Conservation (phyloP, 2,888 invertebrate genomes). For the Drosophila robusta region DNA sequence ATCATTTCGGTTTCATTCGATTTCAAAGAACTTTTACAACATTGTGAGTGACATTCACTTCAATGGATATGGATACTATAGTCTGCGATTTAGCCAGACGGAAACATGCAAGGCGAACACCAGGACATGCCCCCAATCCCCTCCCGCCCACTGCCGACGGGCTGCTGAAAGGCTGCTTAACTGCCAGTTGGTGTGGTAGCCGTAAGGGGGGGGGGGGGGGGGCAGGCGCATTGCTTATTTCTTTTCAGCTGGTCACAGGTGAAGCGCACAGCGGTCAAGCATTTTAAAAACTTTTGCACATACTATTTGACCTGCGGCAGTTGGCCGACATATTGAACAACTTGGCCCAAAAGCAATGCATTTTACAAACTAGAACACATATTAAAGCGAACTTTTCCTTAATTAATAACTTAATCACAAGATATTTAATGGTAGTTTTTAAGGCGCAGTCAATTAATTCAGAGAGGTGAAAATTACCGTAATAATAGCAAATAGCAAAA, state of each 20-base stretch:
- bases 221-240: slow-evolving; percentile 27
- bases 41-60: slow-evolving; percentile 53
- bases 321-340: slow-evolving; percentile 16
- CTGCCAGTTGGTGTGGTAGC: too few relatives aligned
- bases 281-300: slow-evolving; percentile 39
- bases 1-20: slow-evolving; percentile 42
- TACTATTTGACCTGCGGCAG: slow-evolving; percentile 29
- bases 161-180: slow-evolving; percentile 8
- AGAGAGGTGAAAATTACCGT: too few relatives aligned
- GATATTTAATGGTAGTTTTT: not conserved
- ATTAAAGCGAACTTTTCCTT: slow-evolving; percentile 2
- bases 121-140: slow-evolving; percentile 16
- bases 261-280: slow-evolving; percentile 42
- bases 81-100: slow-evolving; percentile 21
- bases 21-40: slow-evolving; percentile 47
- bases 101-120: slow-evolving; percentile 36
- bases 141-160: slow-evolving; percentile 1
- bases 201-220: not conserved
- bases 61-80: slow-evolving; percentile 35
- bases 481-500: not conserved
- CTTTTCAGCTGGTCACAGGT: slow-evolving; percentile 43
- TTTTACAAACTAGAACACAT: not conserved
- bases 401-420: not conserved
- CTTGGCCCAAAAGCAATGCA: slow-evolving; percentile 11
- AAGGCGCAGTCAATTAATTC: not conserved